Evolutionary conservation across 1,140 invertebrate species (phyloP).

Genomic region (Drosophila ironensis): DNA sequence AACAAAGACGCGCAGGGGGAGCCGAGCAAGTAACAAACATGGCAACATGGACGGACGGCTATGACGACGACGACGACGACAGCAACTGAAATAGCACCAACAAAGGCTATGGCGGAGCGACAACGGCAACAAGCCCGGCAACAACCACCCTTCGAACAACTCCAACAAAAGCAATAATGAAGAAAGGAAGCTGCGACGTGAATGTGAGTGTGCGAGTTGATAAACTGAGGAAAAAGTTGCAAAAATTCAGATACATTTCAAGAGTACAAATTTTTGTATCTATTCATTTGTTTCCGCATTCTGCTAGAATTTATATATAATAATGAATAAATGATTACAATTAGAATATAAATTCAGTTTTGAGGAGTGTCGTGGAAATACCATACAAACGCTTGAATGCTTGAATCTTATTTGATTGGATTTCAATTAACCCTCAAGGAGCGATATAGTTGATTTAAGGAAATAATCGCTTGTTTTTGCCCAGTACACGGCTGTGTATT

Average conservation of each 20-base stretch:
- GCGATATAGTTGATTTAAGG: too few species aligned
- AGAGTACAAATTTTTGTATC: not conserved
- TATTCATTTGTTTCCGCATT: too few species aligned
- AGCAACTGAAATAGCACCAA: conserved; percentile 1
- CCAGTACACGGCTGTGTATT: conserved; percentile 28
- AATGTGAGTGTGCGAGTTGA: conserved; percentile 19
- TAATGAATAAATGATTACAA: too few species aligned
- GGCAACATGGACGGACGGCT: conserved; percentile 40
- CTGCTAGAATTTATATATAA: too few species aligned
- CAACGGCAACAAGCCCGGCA: conserved; percentile 14
- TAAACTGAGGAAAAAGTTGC: not conserved
- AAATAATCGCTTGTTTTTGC: not conserved
- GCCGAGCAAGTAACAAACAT: conserved; percentile 51
- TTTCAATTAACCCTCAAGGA: too few species aligned
- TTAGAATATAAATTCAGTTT: too few species aligned
- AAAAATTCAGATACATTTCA: not conserved
- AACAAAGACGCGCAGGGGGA: conserved; percentile 29
- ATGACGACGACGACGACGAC: conserved; percentile 27
- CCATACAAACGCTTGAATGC: too few species aligned
- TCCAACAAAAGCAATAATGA: conserved; percentile 36
- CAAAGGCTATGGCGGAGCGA: conserved; percentile 4
- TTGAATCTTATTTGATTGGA: too few species aligned
- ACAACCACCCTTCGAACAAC: conserved; percentile 12
- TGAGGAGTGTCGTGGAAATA: too few species aligned
- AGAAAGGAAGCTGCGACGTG: conserved; percentile 41